phyloP scores from a whole-genome alignment of 2,113 vertebrate species.

The Onychostruthus taczanowskii region DNA sequence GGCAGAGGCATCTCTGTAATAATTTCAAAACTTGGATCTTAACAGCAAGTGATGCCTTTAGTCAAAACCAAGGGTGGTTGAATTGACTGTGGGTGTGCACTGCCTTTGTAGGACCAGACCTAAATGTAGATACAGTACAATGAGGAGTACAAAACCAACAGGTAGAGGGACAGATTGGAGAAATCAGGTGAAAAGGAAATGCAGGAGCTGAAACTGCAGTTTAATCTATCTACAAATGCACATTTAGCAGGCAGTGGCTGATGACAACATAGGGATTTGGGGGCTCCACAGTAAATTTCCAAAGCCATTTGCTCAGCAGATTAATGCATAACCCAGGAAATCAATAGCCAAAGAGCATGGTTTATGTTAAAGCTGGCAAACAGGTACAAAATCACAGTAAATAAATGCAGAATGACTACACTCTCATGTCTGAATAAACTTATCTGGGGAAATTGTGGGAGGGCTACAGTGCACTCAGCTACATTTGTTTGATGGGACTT shows the following conservation, averaged over 20 bases:
- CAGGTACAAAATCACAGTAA: neutral
- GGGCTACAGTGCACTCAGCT: neutral
- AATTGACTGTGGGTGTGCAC: neutral
- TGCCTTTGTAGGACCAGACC: neutral
- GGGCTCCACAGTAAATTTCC: neutral
- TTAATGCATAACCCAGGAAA: neutral
- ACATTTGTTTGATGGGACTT: neutral
- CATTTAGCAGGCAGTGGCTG: neutral
- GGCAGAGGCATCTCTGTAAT: neutral
- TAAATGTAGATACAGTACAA: neutral
- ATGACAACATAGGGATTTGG: neutral
- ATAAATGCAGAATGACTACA: neutral
- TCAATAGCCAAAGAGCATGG: neutral
- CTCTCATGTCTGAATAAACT: neutral
- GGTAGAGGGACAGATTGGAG: neutral
- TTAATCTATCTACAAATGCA: neutral
- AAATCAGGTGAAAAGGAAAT: neutral
- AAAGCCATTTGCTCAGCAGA: slow-evolving; percentile 3
- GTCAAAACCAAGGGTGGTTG: neutral
- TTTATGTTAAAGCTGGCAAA: neutral
- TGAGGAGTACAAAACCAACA: neutral
- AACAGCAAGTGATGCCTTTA: neutral
- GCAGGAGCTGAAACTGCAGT: neutral
- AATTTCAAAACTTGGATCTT: neutral
- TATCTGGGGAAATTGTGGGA: neutral